A percentile compares a stretch with the other conserved stretches of the same genome.
Evolutionary conservation across 2,888 invertebrate genomes (phyloP).

Genomic region (Isoperla grammatica): DNA sequence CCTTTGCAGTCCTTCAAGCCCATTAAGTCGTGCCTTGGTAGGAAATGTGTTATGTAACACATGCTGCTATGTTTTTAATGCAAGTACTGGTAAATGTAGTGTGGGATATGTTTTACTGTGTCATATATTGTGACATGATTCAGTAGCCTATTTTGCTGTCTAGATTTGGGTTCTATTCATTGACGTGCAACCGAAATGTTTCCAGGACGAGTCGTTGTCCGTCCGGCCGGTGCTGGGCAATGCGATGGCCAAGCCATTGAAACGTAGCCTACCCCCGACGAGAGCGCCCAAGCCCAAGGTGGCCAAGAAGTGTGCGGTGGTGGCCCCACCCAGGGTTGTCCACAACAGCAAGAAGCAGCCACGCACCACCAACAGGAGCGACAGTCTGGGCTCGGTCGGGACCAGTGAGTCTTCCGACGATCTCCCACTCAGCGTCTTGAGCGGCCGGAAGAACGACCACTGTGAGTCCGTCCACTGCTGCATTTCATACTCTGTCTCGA

Average conservation of each 20-base stretch:
- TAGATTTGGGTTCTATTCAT: too few species aligned
- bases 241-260: conserved; percentile 27
- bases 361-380: neutral
- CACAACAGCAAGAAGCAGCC: neutral
- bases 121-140: too few species aligned
- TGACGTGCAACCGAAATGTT: too few species aligned
- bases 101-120: too few species aligned
- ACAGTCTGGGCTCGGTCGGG: neutral
- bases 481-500: too few species aligned
- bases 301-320: neutral
- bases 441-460: conserved; percentile 4
- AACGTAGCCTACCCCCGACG: conserved; percentile 33
- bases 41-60: too few species aligned
- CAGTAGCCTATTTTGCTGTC: too few species aligned
- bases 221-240: neutral
- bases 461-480: too few species aligned
- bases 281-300: conserved; percentile 32
- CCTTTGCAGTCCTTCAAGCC: too few species aligned
- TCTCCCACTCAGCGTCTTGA: conserved; percentile 24
- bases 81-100: too few species aligned
- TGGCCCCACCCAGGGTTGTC: neutral
- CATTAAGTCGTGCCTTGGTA: too few species aligned
- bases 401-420: conserved; percentile 25
- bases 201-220: conserved; percentile 9
- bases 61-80: too few species aligned